Evolutionary conservation across 2,113 vertebrate species (phyloP).

Genomic region (Sclerurus mexicanus): DNA sequence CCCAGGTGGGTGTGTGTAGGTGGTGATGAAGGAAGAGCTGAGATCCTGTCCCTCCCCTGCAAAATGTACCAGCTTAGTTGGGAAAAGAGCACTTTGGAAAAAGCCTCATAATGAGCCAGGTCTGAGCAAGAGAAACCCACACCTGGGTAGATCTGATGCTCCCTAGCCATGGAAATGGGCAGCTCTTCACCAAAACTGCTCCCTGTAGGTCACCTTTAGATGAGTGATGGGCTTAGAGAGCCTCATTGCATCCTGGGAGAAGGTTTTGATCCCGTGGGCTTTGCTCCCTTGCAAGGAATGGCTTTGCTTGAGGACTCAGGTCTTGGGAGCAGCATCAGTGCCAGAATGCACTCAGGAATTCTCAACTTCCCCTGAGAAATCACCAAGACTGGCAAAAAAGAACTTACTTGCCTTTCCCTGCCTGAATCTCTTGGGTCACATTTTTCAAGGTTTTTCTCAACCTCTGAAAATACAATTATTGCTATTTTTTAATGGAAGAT

Average conservation of each 20-base stretch:
- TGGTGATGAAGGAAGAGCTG: background rate
- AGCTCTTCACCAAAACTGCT: background rate
- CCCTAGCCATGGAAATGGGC: background rate
- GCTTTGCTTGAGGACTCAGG: background rate
- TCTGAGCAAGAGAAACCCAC: background rate
- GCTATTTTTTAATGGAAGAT: background rate
- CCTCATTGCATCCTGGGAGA: background rate
- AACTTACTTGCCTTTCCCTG: background rate
- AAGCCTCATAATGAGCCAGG: background rate
- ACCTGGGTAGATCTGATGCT: background rate
- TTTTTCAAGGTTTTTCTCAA: background rate
- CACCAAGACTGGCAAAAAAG: accelerated
- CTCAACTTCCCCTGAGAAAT: background rate
- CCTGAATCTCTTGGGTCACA: background rate
- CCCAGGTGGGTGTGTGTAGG: background rate
- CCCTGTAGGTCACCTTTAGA: background rate
- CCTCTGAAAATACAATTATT: background rate
- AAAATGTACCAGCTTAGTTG: background rate
- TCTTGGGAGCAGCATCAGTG: background rate
- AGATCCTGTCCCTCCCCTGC: background rate
- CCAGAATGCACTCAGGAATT: accelerated
- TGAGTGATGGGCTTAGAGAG: background rate
- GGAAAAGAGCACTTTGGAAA: background rate
- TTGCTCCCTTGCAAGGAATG: accelerated
- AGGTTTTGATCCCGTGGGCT: background rate